Evolutionary conservation across 2,888 invertebrate species (phyloP).

Genomic region (Carpatolechia fugitivella): DNA sequence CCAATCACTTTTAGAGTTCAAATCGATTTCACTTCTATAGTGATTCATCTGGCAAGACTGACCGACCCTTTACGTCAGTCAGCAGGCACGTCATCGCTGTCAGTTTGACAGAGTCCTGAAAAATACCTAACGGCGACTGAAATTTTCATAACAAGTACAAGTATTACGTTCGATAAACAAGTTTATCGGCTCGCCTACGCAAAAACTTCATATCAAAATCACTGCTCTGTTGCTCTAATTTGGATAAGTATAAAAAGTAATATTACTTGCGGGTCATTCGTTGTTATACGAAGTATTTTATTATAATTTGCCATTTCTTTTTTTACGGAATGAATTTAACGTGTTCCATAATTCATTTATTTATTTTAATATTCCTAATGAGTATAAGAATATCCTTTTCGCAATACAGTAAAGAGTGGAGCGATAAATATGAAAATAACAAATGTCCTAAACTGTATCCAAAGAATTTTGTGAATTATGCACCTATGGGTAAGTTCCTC

Average conservation of each 20-base stretch:
- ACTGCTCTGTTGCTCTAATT: constrained; percentile 40
- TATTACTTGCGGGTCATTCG: constrained; percentile 18
- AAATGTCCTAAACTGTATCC: constrained; percentile 78
- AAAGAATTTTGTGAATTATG: constrained; percentile 76
- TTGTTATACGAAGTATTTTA: neutral
- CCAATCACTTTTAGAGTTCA: no score
- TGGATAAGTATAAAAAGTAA: no score
- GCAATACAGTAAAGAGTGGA: constrained; percentile 68
- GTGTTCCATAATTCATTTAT: constrained; percentile 26
- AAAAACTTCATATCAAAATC: constrained; percentile 36
- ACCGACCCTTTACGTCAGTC: no score
- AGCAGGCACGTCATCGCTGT: no score
- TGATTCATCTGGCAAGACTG: no score
- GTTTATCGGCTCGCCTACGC: constrained; percentile 37
- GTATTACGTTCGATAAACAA: neutral
- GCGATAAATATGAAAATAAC: constrained; percentile 70
- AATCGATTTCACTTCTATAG: no score
- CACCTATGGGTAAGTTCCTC: constrained; percentile 72
- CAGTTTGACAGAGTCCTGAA: no score
- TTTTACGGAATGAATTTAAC: constrained; percentile 13
- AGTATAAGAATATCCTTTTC: constrained; percentile 49
- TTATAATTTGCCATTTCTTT: neutral
- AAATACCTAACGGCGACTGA: neutral
- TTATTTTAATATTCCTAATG: constrained; percentile 43
- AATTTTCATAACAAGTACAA: neutral